Percentiles rank a stretch among this genome's conserved stretches.
Evolutionary conservation across 2,113 vertebrate species (phyloP).

Genomic region (Oncorhynchus clarkii): DNA sequence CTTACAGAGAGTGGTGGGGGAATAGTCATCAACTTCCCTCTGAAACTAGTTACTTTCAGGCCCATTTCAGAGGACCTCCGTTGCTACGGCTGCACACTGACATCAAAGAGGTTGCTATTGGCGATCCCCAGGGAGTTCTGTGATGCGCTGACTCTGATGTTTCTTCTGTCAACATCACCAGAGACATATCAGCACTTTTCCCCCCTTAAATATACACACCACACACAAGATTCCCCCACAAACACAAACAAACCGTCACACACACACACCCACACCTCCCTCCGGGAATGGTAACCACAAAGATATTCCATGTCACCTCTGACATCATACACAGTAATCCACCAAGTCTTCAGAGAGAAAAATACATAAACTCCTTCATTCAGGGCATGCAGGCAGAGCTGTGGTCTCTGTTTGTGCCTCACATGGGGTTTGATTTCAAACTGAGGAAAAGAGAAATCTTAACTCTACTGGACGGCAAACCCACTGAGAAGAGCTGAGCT

Average conservation of each 20-base stretch:
- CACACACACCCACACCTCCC: not conserved
- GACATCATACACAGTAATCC: too few species aligned
- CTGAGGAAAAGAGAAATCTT: conserved; percentile 30
- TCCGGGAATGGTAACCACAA: too few species aligned
- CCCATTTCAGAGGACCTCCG: conserved; percentile 42
- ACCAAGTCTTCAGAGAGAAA: conserved; percentile 25
- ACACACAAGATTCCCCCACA: not conserved
- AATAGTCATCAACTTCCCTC: conserved; percentile 59
- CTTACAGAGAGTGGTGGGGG: conserved; percentile 32
- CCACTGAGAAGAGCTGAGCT: conserved; percentile 23
- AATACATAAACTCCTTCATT: conserved; percentile 16
- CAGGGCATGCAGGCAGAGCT: conserved; percentile 10
- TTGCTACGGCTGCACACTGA: conserved; percentile 65
- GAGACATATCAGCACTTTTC: conserved; percentile 33
- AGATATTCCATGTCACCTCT: too few species aligned
- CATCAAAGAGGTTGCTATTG: conserved; percentile 61
- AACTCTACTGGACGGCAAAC: conserved; percentile 23
- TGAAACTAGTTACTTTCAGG: conserved; percentile 49
- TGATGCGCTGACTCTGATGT: conserved; percentile 49
- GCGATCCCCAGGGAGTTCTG: conserved; percentile 49
- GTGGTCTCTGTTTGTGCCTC: conserved; percentile 9
- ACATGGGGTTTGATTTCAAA: conserved; percentile 47
- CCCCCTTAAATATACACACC: conserved; percentile 5
- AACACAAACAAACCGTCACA: not conserved
- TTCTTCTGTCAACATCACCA: conserved; percentile 57